These are phyloP conservation scores for Schrankia costaestrigalis DNA, from an alignment of 2,888 invertebrate species.

Conservation along the genomic window DNA sequence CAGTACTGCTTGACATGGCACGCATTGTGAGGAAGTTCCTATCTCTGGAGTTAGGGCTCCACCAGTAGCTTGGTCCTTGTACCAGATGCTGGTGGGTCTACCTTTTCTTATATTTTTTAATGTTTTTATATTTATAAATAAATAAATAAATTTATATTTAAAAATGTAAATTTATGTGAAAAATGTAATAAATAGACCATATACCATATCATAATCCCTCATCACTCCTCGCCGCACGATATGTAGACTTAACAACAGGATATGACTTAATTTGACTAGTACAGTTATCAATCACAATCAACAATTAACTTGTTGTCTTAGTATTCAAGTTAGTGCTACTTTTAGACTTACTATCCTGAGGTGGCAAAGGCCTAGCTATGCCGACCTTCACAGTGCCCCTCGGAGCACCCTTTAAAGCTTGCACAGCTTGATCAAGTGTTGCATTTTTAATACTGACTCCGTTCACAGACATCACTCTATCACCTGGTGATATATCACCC, in stretches of 20 bases:
- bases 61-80: no score
- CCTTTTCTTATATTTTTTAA: no score
- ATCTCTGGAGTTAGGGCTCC: no score
- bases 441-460: slow-evolving; percentile 94
- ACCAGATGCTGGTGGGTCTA: no score
- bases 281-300: slow-evolving; percentile 41
- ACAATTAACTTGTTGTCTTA: slow-evolving; percentile 71
- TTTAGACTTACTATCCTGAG: slow-evolving; percentile 62
- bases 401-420: slow-evolving; percentile 96
- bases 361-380: slow-evolving; percentile 90
- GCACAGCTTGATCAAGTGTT: slow-evolving; percentile 96
- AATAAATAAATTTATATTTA: no score
- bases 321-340: slow-evolving; percentile 63
- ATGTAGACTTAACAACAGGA: slow-evolving; percentile 54
- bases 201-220: slow-evolving; percentile 13
- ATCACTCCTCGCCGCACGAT: slow-evolving; percentile 39
- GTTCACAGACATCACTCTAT: slow-evolving; percentile 95
- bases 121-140: no score
- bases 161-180: no score
- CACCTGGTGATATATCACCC: slow-evolving; percentile 97
- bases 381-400: slow-evolving; percentile 94
- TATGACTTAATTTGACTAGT: slow-evolving; percentile 75
- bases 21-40: no score
- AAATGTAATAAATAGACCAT: neutral
- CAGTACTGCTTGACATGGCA: no score